These are phyloP conservation scores for Lymantria monacha DNA, from an alignment of 2,888 invertebrate genomes.

Conservation along the genomic window DNA sequence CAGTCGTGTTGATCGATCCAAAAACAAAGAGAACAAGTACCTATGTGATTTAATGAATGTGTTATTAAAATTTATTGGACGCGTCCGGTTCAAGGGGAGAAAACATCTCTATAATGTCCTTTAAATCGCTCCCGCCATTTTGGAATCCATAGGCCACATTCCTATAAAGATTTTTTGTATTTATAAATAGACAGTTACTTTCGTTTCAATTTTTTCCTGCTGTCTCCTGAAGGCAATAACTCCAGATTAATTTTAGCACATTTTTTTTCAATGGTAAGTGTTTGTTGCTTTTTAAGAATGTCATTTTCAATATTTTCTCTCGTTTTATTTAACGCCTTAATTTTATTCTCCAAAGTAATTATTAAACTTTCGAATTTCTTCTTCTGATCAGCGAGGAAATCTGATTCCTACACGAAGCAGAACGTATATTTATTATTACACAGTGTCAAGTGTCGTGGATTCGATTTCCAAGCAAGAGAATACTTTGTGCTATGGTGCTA, in stretches of 20 bases:
- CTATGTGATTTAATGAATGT: no score
- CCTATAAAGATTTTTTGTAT: no score
- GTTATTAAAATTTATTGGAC: no score
- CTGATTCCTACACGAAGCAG: conserved; percentile 49
- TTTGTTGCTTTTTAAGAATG: conserved; percentile 51
- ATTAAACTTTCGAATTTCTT: conserved; percentile 58
- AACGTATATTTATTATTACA: neutral
- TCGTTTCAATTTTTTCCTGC: conserved; percentile 47
- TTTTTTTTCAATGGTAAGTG: conserved; percentile 55
- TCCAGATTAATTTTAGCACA: conserved; percentile 37
- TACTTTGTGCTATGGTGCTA: no score
- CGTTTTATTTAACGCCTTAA: conserved; percentile 43
- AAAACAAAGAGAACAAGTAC: no score
- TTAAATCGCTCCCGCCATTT: no score
- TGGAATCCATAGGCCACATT: no score
- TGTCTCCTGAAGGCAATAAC: neutral
- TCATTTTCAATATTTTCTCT: conserved; percentile 55
- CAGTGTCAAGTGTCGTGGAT: neutral
- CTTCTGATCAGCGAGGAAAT: conserved; percentile 59
- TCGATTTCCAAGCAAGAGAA: no score
- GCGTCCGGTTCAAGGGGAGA: no score
- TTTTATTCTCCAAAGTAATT: conserved; percentile 47
- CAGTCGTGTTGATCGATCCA: no score
- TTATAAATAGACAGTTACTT: conserved; percentile 24
- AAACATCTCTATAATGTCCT: no score